phyloP scores from a whole-genome alignment of 2,113 vertebrate genomes.

The Rhombomys opimus region DNA sequence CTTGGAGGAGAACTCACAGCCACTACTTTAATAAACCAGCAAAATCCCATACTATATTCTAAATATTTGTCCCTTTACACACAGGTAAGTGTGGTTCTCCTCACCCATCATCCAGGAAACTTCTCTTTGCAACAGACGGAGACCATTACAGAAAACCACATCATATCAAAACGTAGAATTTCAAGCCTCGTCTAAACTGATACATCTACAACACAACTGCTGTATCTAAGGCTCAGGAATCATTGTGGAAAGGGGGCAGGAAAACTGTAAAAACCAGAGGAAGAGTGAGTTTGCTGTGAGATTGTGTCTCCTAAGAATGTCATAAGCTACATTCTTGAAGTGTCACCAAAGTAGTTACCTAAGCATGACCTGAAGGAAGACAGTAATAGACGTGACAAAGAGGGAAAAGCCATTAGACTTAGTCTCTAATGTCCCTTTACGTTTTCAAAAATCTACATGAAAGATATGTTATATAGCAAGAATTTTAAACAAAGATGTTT shows the following conservation, averaged over 20 bases:
- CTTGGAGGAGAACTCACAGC: background rate
- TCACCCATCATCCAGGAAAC: too few species aligned
- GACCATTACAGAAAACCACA: too few species aligned
- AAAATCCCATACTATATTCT: too few species aligned
- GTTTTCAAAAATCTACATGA: background rate
- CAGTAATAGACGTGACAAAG: background rate
- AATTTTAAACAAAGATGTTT: background rate
- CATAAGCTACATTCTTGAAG: background rate
- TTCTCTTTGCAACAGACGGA: too few species aligned
- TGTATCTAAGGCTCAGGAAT: background rate
- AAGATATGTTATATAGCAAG: constrained; percentile 4
- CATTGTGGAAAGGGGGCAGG: background rate
- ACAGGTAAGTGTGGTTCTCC: too few species aligned
- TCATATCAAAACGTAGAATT: too few species aligned
- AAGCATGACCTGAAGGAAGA: background rate
- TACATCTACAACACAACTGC: background rate
- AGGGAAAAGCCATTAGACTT: background rate
- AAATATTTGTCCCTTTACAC: too few species aligned
- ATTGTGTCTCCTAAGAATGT: background rate
- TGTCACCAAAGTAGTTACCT: background rate
- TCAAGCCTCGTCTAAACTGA: too few species aligned
- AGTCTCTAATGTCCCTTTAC: constrained; percentile 1
- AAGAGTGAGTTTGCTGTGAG: background rate
- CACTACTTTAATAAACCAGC: background rate
- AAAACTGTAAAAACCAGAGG: background rate